A percentile compares a stretch with the other conserved stretches of the same genome.
These are phyloP conservation scores for Caenorhabditis latens DNA, from an alignment of 1,140 invertebrate genomes.

Conservation along the genomic window DNA sequence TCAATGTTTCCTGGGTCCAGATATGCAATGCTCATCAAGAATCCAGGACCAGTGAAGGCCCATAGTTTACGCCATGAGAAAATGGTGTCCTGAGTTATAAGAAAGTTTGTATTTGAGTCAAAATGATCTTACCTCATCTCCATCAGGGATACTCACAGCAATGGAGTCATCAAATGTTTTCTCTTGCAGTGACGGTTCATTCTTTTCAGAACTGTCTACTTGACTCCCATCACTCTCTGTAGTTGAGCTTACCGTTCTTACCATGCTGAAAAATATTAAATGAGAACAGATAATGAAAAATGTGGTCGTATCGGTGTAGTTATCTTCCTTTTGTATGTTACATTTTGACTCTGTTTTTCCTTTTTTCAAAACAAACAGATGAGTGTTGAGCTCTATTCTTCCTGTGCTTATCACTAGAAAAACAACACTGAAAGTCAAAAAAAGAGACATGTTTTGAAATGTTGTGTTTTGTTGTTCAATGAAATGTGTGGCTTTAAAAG, in stretches of 20 bases:
- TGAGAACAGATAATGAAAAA: no score
- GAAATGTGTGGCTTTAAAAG: no score
- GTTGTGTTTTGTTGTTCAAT: no score
- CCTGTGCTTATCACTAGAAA: neutral
- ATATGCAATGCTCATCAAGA: conserved; percentile 92
- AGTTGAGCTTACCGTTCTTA: no score
- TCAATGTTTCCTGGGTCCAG: conserved; percentile 93
- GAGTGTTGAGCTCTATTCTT: neutral
- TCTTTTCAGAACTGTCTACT: no score
- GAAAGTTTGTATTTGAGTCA: neutral
- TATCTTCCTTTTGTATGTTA: neutral
- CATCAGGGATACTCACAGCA: conserved; percentile 4
- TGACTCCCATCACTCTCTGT: neutral
- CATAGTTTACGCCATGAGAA: conserved; percentile 89
- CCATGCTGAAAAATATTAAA: no score
- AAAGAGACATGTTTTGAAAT: no score
- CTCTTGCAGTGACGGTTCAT: neutral
- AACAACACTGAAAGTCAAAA: neutral
- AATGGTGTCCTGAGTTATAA: neutral
- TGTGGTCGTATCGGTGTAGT: no score
- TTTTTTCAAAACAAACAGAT: no score
- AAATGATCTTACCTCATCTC: neutral
- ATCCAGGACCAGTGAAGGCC: conserved; percentile 92
- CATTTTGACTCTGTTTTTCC: no score
- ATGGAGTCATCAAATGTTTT: neutral